phyloP scores from a whole-genome alignment of 2,888 invertebrate species.

The Laothoe populi region DNA sequence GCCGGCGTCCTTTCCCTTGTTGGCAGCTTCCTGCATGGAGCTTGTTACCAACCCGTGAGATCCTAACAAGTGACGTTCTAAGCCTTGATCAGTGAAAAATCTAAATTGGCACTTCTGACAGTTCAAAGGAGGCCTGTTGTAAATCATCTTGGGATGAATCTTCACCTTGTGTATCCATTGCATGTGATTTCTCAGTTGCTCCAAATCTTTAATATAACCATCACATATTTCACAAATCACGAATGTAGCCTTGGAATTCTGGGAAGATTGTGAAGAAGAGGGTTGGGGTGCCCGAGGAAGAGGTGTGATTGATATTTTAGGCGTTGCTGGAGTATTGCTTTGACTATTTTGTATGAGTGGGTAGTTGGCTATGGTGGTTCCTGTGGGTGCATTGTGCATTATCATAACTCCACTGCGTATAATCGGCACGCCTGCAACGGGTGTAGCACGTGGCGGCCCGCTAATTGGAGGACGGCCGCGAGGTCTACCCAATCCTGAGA shows the following conservation, averaged over 20 bases:
- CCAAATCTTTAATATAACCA: slow-evolving; percentile 98
- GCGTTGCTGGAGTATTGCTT: slow-evolving; percentile 86
- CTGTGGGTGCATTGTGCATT: slow-evolving; percentile 85
- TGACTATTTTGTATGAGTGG: slow-evolving; percentile 71
- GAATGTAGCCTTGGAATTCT: slow-evolving; percentile 90
- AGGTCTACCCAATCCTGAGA: slow-evolving; percentile 71
- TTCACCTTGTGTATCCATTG: slow-evolving; percentile 99
- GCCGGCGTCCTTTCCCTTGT: slow-evolving; percentile 97
- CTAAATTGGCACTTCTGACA: slow-evolving; percentile 98
- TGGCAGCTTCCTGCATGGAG: slow-evolving; percentile 98
- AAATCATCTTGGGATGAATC: slow-evolving; percentile 98
- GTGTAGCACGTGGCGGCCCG: slow-evolving; percentile 58
- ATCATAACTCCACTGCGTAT: slow-evolving; percentile 87
- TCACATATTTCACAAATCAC: slow-evolving; percentile 99
- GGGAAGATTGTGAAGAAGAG: slow-evolving; percentile 67
- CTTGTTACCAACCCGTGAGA: slow-evolving; percentile 97
- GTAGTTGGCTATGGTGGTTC: slow-evolving; percentile 74
- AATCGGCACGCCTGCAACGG: slow-evolving; percentile 77
- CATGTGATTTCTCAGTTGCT: slow-evolving; percentile 97
- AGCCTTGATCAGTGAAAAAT: slow-evolving; percentile 98
- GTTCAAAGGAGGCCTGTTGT: slow-evolving; percentile 96
- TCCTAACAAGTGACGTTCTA: slow-evolving; percentile 97
- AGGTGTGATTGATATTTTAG: slow-evolving; percentile 96
- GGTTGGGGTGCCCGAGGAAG: slow-evolving; percentile 89
- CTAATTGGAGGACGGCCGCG: slow-evolving; percentile 77